These are phyloP conservation scores for Pyrrhosoma nymphula DNA, from an alignment of 2,888 invertebrate species.

Conservation along the genomic window DNA sequence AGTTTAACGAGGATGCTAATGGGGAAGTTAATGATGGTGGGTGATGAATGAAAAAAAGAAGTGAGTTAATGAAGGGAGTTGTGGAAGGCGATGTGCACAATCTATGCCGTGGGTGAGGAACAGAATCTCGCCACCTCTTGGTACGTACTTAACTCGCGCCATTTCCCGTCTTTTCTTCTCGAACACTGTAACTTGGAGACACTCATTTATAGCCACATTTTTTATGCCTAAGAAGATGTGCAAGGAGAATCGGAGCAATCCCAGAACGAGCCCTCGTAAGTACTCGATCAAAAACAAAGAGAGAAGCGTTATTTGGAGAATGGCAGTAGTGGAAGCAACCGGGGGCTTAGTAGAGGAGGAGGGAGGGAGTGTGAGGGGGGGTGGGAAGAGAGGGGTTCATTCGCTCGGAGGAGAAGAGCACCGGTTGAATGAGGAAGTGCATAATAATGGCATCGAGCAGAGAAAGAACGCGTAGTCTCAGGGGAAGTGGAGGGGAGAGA, in stretches of 20 bases:
- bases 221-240: neutral
- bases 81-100: neutral
- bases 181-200: neutral
- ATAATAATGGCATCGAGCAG: neutral
- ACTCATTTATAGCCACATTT: neutral
- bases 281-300: constrained; percentile 8
- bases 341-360: neutral
- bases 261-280: neutral
- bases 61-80: too few relatives aligned
- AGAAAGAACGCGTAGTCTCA: neutral
- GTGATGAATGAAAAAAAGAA: too few relatives aligned
- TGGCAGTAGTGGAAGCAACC: neutral
- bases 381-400: neutral
- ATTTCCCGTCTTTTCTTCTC: neutral
- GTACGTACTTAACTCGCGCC: neutral
- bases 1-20: too few relatives aligned
- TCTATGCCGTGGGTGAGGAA: neutral
- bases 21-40: too few relatives aligned
- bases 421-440: constrained; percentile 32
- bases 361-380: neutral
- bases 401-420: neutral
- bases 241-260: neutral
- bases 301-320: neutral
- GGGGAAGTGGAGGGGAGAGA: neutral
- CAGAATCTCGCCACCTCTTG: neutral